Base-by-base conservation (phyloP, 2,113 vertebrate species). In the Balaeniceps rex region DNA sequence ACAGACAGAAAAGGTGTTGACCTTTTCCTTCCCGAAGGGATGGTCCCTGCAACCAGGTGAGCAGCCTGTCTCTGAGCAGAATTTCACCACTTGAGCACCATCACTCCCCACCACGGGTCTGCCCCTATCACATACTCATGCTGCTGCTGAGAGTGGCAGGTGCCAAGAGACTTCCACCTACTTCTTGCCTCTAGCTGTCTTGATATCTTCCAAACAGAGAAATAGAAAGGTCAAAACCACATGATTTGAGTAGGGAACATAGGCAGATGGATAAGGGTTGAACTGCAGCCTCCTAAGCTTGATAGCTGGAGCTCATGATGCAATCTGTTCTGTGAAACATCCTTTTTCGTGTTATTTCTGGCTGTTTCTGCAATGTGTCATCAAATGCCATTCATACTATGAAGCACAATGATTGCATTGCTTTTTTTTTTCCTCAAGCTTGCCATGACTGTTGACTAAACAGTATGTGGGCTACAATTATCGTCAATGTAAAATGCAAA, bases 271-370 rank as follows among this genome's bases (percentile, higher is more conserved):
- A 36, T 66, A 74, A 83, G 38, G 19, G 14, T 31, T 94, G 79
- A 81, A n/a, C 38, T 70, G 49, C 55, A 94, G 44, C 25, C 68
- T 88, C 46, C 31, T 69, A 64, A 75, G n/a, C 58, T 70, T 80
- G 8, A 55, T 90, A 81, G 51, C 38, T 93, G 49, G 64, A 68
- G 68, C 36, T 90, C 9, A 4, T 78, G 83, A 89, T 92, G 88
- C 92, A 96, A 82, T 90, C 76, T 96, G 90, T 96, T 93, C 88
- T 79, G 83, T 88, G 93, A 94, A 94, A 82, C 72, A 81, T 81
- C 86, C n/a, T 57, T 88, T 91, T 85, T 25, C 58, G 21, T 93
- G 72, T 94, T 96, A 95, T 95, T 97, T 94, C 90, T 95, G 69
- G 28, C 71, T 93, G 71, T 63, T 95, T 93, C 69, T 90, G 72